Conservation (phyloP, 2,797 vertebrate genomes). For the Enteromius paludinosus region DNA sequence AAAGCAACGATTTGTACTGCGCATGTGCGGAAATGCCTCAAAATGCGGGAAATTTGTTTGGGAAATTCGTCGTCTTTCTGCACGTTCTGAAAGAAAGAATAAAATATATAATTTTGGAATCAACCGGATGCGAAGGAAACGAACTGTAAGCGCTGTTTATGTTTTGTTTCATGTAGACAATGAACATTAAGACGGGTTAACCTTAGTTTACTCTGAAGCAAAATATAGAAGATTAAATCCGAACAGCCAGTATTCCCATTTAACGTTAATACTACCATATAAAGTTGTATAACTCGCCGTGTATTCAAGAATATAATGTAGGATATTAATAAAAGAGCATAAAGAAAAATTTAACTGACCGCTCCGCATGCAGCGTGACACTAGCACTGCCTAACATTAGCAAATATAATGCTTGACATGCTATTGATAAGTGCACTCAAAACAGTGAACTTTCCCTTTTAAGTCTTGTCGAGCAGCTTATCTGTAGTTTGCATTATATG, state of each 20-base stretch:
- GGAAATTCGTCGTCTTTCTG: background rate
- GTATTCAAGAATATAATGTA: no score
- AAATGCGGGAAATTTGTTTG: conserved; percentile 14
- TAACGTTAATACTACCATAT: background rate
- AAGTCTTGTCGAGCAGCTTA: no score
- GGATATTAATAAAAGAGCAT: no score
- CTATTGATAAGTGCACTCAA: background rate
- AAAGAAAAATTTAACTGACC: no score
- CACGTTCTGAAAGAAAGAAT: background rate
- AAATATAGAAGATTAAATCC: background rate
- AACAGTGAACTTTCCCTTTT: background rate
- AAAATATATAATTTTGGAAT: background rate
- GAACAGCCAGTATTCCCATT: background rate
- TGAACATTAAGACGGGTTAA: background rate
- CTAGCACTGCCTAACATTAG: background rate
- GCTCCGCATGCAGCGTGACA: background rate
- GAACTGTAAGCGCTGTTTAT: background rate
- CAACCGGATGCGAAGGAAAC: background rate
- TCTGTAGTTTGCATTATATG: background rate
- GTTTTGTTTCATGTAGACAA: background rate
- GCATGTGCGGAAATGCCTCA: no score
- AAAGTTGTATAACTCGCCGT: background rate
- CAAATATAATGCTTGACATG: background rate
- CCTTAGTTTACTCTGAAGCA: background rate
- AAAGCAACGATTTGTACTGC: no score